phyloP scores from a whole-genome alignment of 2,113 vertebrate genomes.

The Sisor rabdophorus region DNA sequence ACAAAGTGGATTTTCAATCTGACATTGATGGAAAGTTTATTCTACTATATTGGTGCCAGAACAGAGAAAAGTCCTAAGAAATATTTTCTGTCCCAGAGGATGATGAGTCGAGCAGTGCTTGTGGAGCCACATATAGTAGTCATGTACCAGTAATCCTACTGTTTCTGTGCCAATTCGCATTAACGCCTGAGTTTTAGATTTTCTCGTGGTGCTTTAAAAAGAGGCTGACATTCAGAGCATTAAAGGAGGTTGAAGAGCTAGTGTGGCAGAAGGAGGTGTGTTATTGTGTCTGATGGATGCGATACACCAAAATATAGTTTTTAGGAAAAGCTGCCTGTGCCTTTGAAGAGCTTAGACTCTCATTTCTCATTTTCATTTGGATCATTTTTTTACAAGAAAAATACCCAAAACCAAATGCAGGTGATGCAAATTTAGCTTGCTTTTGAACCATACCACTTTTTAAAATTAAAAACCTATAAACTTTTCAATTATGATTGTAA shows the following conservation, averaged over 20 bases:
- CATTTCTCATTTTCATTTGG: not conserved
- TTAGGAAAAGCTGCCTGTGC: conserved; percentile 19
- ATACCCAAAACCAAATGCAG: not conserved
- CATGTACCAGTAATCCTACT: not conserved
- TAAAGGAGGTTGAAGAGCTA: not conserved
- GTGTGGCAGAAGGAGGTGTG: not conserved
- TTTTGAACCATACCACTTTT: not conserved
- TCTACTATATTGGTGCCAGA: no score
- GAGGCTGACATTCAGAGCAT: not conserved
- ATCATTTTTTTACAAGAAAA: not conserved
- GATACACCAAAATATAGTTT: conserved; percentile 6
- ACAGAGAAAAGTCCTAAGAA: no score
- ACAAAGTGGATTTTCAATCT: no score
- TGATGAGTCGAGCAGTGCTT: no score
- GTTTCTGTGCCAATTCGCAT: conserved; percentile 2
- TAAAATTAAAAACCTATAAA: not conserved
- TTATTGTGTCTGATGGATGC: not conserved
- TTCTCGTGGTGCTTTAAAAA: not conserved
- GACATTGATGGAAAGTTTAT: no score
- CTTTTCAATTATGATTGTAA: not conserved
- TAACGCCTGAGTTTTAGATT: not conserved
- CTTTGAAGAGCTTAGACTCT: not conserved
- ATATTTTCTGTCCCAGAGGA: no score
- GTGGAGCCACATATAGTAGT: no score
- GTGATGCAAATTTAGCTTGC: not conserved